These are phyloP conservation scores for Vicugna pacos DNA, from an alignment of 2,113 vertebrate species.

Conservation along the genomic window DNA sequence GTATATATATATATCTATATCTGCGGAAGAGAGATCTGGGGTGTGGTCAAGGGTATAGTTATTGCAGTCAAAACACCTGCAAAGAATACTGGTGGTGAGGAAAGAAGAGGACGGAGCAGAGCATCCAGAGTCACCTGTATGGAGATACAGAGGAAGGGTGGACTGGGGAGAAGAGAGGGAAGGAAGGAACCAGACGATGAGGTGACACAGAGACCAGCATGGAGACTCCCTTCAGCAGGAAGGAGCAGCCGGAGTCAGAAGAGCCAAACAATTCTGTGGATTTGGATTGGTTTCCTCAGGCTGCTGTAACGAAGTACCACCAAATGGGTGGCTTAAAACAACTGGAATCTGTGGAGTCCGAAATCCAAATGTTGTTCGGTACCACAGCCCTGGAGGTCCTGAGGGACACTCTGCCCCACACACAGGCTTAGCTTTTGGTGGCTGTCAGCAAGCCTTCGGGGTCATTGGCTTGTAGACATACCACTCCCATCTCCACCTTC, in stretches of 20 bases:
- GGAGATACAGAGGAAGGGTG: neutral
- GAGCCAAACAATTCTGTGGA: too few relatives aligned
- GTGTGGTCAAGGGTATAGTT: neutral
- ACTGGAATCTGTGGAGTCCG: neutral
- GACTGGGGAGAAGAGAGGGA: neutral
- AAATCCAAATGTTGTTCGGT: neutral
- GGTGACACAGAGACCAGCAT: accelerated
- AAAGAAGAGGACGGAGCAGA: neutral
- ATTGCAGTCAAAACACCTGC: neutral
- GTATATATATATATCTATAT: neutral
- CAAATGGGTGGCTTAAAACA: neutral
- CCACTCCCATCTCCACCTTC: neutral
- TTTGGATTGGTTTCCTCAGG: neutral
- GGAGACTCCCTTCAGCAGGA: neutral
- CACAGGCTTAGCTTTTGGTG: neutral
- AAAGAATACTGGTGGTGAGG: neutral
- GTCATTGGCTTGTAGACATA: neutral
- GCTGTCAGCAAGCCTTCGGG: neutral
- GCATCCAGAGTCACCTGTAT: too few relatives aligned
- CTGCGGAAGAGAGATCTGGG: neutral
- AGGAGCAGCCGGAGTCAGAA: neutral
- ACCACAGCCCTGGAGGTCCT: neutral
- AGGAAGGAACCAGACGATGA: neutral
- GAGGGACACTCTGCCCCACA: neutral
- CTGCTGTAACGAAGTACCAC: neutral